Evolutionary conservation across 2,888 invertebrate genomes (phyloP).

Genomic region (Oscheius sp.): DNA sequence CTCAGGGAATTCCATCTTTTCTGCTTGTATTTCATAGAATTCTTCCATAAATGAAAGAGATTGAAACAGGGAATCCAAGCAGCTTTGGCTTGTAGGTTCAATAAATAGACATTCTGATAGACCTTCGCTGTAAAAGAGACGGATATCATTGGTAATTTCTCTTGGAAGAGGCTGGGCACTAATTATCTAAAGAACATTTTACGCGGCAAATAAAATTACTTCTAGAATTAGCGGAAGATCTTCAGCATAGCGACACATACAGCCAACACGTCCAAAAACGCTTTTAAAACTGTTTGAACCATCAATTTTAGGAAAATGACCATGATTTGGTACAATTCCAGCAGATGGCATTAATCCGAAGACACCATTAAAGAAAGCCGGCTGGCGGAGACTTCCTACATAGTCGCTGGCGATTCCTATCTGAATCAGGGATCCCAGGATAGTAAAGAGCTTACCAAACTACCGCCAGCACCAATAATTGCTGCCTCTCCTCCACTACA

Average conservation of each 20-base stretch:
- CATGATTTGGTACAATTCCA: constrained; percentile 19
- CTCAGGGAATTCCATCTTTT: neutral
- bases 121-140: neutral
- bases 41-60: constrained; percentile 1
- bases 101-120: neutral
- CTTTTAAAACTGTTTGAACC: neutral
- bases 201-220: no score
- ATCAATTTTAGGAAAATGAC: constrained; percentile 25
- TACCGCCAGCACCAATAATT: constrained; percentile 21
- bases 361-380: constrained; percentile 24
- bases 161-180: neutral
- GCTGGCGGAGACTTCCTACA: constrained; percentile 16
- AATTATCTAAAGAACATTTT: neutral
- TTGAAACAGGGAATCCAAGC: neutral
- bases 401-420: constrained; percentile 30
- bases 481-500: constrained; percentile 38
- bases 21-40: neutral
- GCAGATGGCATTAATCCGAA: constrained; percentile 15
- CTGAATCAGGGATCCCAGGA: neutral
- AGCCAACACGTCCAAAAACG: constrained; percentile 22
- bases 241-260: constrained; percentile 24
- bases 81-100: neutral
- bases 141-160: neutral
- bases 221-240: constrained; percentile 9
- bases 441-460: constrained; percentile 21